A percentile compares a stretch with the other conserved stretches of the same genome.
Evolutionary conservation across 92 coral and sea anemone species (phyloP).

Genomic region (Plumapathes pennacea): DNA sequence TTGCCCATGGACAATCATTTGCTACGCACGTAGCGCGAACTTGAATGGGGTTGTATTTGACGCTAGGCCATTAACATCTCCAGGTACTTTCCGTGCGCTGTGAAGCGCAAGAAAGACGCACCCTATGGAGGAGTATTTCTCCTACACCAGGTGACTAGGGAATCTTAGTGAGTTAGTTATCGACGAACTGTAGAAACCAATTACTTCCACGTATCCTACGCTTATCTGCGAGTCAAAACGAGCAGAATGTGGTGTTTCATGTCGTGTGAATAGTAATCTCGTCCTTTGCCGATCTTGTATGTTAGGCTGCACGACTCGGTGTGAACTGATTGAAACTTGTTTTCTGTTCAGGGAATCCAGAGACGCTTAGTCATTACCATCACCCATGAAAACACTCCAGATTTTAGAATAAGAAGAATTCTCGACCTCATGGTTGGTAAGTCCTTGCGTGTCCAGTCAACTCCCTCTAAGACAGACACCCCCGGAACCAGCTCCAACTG

Average conservation of each 20-base stretch:
- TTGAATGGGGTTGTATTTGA: too few species aligned
- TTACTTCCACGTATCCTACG: neutral
- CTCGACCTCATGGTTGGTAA: slow-evolving; percentile 72
- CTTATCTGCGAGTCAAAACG: neutral
- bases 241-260: neutral
- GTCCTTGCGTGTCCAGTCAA: too few species aligned
- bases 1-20: too few species aligned
- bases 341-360: slow-evolving; percentile 80
- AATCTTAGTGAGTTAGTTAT: neutral
- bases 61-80: too few species aligned
- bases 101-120: slow-evolving; percentile 63
- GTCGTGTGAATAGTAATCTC: slow-evolving; percentile 1
- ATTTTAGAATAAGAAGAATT: slow-evolving; percentile 79
- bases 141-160: slow-evolving; percentile 80
- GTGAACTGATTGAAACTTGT: too few species aligned
- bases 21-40: too few species aligned
- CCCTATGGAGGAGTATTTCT: slow-evolving; percentile 72
- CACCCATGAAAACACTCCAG: slow-evolving; percentile 91
- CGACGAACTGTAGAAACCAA: neutral
- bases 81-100: slow-evolving; percentile 92
- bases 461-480: neutral
- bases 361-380: slow-evolving; percentile 89
- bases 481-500: neutral
- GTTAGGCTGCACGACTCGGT: neutral
- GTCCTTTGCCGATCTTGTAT: neutral